Evolutionary conservation across 2,113 vertebrate genomes (phyloP).

Genomic region (Butastur rufipennis): DNA sequence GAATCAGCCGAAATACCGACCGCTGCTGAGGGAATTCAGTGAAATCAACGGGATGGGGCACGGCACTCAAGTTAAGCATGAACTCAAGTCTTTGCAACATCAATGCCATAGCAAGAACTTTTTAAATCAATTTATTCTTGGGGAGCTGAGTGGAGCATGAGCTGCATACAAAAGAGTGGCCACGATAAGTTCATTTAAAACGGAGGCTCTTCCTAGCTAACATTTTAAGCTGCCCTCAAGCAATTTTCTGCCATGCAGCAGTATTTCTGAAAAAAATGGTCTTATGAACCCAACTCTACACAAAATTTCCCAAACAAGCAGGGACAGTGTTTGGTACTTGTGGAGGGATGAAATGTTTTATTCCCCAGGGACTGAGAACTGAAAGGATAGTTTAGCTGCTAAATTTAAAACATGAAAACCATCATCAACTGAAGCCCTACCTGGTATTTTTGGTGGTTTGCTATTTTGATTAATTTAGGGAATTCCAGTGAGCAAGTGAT

Average conservation of each 20-base stretch:
- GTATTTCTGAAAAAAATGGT: background rate
- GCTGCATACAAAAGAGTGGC: conserved; percentile 1
- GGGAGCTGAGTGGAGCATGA: background rate
- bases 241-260: background rate
- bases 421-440: background rate
- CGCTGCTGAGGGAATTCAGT: background rate
- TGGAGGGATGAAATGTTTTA: background rate
- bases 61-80: rapidly evolving
- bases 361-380: background rate
- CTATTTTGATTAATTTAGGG: background rate
- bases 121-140: background rate
- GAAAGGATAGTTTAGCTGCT: background rate
- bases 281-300: background rate
- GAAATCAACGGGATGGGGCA: background rate
- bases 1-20: background rate
- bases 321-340: background rate
- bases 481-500: background rate
- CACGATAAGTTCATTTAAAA: background rate
- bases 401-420: background rate
- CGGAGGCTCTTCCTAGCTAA: background rate
- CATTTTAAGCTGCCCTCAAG: conserved; percentile 31
- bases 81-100: background rate
- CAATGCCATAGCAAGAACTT: background rate
- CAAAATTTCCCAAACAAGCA: conserved; percentile 11
- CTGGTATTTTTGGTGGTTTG: background rate